Evolutionary conservation across 2,113 vertebrate species (phyloP), one percentile per base, ranked within the genome.

Genomic region (Athene noctua): DNA sequence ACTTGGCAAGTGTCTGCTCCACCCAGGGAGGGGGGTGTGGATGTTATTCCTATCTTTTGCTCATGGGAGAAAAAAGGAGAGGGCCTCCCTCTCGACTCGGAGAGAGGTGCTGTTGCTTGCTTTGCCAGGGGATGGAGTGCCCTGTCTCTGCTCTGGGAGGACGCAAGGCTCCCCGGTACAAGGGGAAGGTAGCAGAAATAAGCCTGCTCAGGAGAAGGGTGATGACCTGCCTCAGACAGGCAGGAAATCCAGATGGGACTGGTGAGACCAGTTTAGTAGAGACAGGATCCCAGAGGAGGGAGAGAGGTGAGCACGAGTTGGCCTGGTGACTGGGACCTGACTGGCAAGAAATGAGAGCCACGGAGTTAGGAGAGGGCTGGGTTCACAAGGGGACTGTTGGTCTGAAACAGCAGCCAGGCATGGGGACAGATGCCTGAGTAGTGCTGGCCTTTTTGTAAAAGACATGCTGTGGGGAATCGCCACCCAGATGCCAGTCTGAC

Each of bases 141-240:
- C 54, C 54, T 77, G 62, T 25, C 51, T 52, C 55, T 70, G 38
- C 40, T 49, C 77, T 46, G 32, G 55, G 19, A 78, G 42, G 38
- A 10, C 3, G 3, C 36, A 10, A 36, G 11, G 32, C 12, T 61
- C 34, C n/a, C 12, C 0, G 0, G 15, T 66, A 30, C 32, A 55
- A 78, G 63, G 63, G 54, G 52, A 22, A 23, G 15, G 8, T 25
- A 13, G 26, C 27, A 79, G 75, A 58, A 74, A 52, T 11, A 59
- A 44, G 26, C 38, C 22, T 47, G 68, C 18, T 27, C 11, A 17
- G 29, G 44, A 74, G 23, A 11, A 3, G 22, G 23, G 51, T 52
- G 51, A 49, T 3, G 6, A 65, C 49, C 63, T 77, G 40, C 34
- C 47, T 70, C 20, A 46, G 47, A 32, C 58, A 30, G 11, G 58